phyloP scores from a whole-genome alignment of 2,888 invertebrate species.

The Elysia crispata region DNA sequence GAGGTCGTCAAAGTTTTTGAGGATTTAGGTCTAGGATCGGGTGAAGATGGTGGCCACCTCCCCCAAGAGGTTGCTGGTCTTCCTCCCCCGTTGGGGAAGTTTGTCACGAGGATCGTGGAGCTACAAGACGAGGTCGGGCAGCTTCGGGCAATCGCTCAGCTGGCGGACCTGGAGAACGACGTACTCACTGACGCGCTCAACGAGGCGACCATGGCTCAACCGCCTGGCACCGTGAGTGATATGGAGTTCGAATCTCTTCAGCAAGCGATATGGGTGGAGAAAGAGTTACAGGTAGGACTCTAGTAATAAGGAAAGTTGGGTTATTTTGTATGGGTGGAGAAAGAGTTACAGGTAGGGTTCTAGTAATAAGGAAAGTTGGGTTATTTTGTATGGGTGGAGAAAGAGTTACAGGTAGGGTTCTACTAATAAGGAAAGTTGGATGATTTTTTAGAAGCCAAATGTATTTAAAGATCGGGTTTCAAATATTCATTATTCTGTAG shows the following conservation, averaged over 20 bases:
- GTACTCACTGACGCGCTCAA: slow-evolving; percentile 64
- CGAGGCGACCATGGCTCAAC: slow-evolving; percentile 63
- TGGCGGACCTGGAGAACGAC: slow-evolving; percentile 69
- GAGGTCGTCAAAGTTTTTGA: too few species aligned
- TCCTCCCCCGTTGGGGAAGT: neutral
- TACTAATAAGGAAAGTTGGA: neutral
- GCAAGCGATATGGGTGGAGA: slow-evolving; percentile 54
- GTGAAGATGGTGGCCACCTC: too few species aligned
- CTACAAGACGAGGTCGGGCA: slow-evolving; percentile 44
- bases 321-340: slow-evolving; percentile 53
- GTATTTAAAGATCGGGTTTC: too few species aligned
- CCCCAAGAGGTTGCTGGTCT: neutral
- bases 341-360: slow-evolving; percentile 50
- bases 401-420: slow-evolving; percentile 50
- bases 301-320: neutral
- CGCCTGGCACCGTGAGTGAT: slow-evolving; percentile 53
- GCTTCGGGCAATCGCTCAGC: slow-evolving; percentile 40
- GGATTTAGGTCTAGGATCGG: neutral
- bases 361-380: neutral
- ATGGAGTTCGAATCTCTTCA: slow-evolving; percentile 51
- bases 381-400: slow-evolving; percentile 53
- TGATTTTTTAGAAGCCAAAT: too few species aligned
- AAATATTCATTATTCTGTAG: too few species aligned
- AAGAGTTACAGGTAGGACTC: slow-evolving; percentile 50
- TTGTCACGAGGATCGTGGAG: slow-evolving; percentile 26